Conservation (phyloP, 2,113 vertebrate genomes). For the Lepus americanus region DNA sequence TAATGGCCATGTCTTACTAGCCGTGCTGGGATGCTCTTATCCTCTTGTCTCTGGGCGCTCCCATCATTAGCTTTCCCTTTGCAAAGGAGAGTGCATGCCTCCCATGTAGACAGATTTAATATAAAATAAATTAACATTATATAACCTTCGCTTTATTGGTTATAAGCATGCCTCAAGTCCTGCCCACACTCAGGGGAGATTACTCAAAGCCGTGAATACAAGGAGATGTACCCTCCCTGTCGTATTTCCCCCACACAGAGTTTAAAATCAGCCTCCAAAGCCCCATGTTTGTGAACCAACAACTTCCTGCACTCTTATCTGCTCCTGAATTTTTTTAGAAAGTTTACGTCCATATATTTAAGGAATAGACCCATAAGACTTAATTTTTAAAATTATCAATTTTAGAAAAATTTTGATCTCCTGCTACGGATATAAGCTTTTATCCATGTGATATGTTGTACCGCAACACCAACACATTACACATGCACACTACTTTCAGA, state of each 20-base stretch:
- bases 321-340: neutral
- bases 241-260: fast-evolving
- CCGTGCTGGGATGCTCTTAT: neutral
- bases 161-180: neutral
- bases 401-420: neutral
- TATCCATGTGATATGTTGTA: neutral
- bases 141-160: neutral
- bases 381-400: neutral
- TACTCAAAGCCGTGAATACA: neutral
- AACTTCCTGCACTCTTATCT: neutral
- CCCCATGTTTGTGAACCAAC: neutral
- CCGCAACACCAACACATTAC: neutral
- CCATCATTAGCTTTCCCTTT: neutral
- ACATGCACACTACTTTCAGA: neutral
- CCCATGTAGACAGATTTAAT: neutral
- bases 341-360: neutral
- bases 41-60: too few relatives aligned
- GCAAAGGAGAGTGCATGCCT: neutral
- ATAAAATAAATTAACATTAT: neutral
- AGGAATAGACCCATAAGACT: neutral
- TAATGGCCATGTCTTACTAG: neutral
- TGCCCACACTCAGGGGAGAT: neutral
- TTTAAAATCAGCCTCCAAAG: neutral
- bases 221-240: neutral
- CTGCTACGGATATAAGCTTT: neutral